Evolutionary conservation across 35 echinoderm and acorn worm species (phyloP), one percentile per base, ranked within the genome.

Genomic region (Patiria miniata): DNA sequence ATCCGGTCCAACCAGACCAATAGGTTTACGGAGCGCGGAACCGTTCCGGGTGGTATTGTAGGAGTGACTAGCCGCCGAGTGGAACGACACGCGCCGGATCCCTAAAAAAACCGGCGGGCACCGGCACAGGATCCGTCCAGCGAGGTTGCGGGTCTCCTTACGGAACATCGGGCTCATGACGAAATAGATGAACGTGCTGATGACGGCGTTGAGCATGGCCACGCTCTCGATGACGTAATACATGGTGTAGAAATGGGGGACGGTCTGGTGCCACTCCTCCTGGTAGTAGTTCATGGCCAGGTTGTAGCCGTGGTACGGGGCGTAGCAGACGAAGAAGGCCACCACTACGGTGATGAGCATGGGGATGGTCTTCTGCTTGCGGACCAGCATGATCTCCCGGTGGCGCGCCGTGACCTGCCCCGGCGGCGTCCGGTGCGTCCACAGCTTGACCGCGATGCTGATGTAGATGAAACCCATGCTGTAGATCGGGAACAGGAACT

Each of bases 301-400:
- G 82, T 86, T 92, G 87, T 99, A 99, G 44, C 79, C 89, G 50
- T 99, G 90, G 40, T 94, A 95, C 1, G 96, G 96, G 15, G 92
- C 92, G 92, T 89, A 99, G 61, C 93, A 99, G 18, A 99, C 52
- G 68, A 91, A 91, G 86, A 99, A 99, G 1, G 96, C 92, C 17
- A 99, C 93, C 23, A 99, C 96, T 7, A 99, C 86, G 1, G 96
- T 91, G 16, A 94, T 84, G 32, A 99, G 73, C 96, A 99, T 99
- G 7, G 92, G 96, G 44, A 99, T 99, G 9, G 96, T 99, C 83
- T 99, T 99, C 82, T 95, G 92, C 69, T 94, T 94, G 4, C 92
- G 81, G 81, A 89, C 90, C 9, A 92, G 61, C 15, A 90, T 94
- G 32, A 99, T 92, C 78, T 99, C 92, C 3, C 92, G 89, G 50